Conservation (phyloP, 2,797 vertebrate species). For the Mus caroli region DNA sequence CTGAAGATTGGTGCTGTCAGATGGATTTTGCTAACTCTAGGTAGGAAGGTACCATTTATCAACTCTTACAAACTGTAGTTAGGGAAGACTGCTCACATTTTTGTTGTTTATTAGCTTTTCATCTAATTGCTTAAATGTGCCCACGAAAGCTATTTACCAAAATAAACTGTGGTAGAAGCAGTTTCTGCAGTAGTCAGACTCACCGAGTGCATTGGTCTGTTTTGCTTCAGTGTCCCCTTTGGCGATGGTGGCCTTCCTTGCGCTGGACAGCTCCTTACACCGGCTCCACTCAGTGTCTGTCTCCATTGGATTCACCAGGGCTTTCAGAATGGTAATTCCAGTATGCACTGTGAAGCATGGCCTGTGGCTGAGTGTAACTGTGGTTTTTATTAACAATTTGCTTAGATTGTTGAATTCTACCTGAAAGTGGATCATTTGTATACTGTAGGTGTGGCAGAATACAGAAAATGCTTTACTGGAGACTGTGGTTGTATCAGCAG, state of each 20-base stretch:
- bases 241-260: conserved; percentile 97
- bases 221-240: conserved; percentile 95
- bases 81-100: conserved; percentile 49
- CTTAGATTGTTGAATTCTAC: conserved; percentile 23
- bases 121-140: conserved; percentile 46
- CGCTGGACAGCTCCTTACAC: conserved; percentile 94
- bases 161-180: conserved; percentile 3
- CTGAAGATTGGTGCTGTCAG: conserved; percentile 92
- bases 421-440: conserved; percentile 55
- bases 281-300: conserved; percentile 92
- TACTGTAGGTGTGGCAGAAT: conserved; percentile 95
- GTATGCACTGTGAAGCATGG: conserved; percentile 64
- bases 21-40: conserved; percentile 95
- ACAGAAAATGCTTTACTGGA: conserved; percentile 96
- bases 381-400: conserved; percentile 51
- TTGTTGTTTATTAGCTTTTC: conserved; percentile 60
- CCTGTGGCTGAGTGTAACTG: conserved; percentile 53
- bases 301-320: conserved; percentile 96
- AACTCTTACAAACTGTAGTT: conserved; percentile 71
- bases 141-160: conserved; percentile 39
- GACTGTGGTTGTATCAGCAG: conserved; percentile 92
- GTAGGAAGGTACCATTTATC: conserved; percentile 89
- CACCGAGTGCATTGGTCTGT: neutral
- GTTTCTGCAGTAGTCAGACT: conserved; percentile 3
- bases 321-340: conserved; percentile 95